These are phyloP conservation scores for Phyllostomus hastatus DNA, from an alignment of 2,113 vertebrate genomes.

Conservation along the genomic window DNA sequence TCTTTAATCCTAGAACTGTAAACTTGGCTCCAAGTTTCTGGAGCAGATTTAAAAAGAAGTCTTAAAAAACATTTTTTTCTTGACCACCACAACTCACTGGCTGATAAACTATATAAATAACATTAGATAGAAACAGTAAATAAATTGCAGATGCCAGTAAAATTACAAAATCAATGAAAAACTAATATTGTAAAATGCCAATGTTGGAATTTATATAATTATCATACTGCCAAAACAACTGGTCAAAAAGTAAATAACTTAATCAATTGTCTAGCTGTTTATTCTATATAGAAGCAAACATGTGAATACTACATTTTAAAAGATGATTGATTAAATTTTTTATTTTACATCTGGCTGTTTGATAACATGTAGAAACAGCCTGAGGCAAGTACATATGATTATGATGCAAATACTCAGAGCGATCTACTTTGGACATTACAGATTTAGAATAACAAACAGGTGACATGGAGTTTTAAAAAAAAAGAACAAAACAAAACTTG, in stretches of 20 bases:
- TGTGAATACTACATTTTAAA: background rate
- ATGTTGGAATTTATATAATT: background rate
- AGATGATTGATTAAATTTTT: background rate
- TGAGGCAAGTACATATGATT: conserved; percentile 10
- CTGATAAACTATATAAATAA: background rate
- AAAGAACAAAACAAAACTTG: background rate
- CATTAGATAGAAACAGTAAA: background rate
- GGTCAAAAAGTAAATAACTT: background rate
- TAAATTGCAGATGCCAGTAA: background rate
- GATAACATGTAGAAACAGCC: background rate
- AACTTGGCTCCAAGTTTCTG: background rate
- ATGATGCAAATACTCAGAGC: background rate
- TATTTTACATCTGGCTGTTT: conserved; percentile 27
- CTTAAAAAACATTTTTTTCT: conserved; percentile 14
- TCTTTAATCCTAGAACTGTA: background rate
- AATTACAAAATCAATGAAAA: conserved; percentile 20
- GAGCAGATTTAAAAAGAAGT: background rate
- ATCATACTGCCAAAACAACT: background rate
- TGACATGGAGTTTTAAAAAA: background rate
- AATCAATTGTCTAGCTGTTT: background rate
- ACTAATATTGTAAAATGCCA: background rate
- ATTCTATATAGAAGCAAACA: background rate
- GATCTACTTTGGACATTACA: background rate
- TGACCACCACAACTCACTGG: background rate
- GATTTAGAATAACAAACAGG: conserved; percentile 32